A percentile compares a stretch with the other conserved stretches of the same genome.
Conservation (phyloP, 2,113 vertebrate genomes). For the Varanus salvator region DNA sequence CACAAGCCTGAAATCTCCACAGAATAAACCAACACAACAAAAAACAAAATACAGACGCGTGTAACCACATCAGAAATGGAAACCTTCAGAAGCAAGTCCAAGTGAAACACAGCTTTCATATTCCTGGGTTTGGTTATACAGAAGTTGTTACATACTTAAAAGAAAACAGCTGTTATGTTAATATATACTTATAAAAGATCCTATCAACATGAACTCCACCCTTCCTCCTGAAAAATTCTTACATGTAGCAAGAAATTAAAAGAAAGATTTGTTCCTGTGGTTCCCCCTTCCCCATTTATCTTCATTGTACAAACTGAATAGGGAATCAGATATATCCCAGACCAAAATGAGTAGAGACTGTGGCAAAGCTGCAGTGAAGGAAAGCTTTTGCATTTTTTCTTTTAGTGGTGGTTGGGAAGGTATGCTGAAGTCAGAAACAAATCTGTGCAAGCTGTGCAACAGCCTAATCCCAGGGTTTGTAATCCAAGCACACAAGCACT, state of each 20-base stretch:
- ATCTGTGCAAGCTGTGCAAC: background rate
- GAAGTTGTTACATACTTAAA: background rate
- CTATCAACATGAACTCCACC: background rate
- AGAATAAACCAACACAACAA: background rate
- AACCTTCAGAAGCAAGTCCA: conserved; percentile 24
- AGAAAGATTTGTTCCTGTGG: background rate
- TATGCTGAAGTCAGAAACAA: background rate
- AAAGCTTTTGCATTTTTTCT: background rate
- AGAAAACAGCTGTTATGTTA: conserved; percentile 9
- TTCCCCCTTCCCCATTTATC: background rate
- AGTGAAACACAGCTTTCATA: conserved; percentile 6
- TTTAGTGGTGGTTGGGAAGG: background rate
- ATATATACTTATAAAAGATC: background rate
- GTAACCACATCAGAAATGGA: conserved; percentile 3
- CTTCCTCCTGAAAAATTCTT: conserved; percentile 11
- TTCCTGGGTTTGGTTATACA: background rate
- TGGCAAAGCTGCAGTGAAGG: background rate
- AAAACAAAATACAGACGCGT: conserved; percentile 13
- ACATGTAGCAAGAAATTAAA: conserved; percentile 12
- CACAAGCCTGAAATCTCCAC: conserved; percentile 13
- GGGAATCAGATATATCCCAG: background rate
- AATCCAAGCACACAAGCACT: background rate
- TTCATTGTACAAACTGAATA: background rate
- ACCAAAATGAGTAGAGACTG: background rate
- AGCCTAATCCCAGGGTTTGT: background rate